phyloP scores from a whole-genome alignment of 2,797 vertebrate species.

The Sorex maritimensis region DNA sequence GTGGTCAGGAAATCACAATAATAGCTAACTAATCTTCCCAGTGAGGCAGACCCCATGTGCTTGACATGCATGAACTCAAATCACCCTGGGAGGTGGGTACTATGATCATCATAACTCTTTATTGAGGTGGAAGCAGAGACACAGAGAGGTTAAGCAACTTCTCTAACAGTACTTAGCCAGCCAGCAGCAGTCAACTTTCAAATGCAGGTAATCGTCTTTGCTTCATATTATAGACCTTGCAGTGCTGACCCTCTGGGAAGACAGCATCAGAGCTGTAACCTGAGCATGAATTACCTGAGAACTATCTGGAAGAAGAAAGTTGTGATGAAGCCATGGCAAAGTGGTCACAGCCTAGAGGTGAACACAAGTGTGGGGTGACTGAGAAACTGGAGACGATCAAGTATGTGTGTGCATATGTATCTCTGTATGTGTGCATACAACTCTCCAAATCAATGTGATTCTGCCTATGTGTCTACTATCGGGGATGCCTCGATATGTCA shows the following conservation, averaged over 20 bases:
- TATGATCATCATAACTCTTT: background rate
- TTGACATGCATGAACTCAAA: background rate
- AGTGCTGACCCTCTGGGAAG: background rate
- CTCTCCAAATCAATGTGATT: background rate
- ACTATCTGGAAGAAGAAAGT: background rate
- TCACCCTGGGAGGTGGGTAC: background rate
- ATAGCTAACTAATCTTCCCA: background rate
- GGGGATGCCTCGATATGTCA: background rate
- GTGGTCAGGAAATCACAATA: background rate
- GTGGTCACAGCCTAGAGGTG: background rate
- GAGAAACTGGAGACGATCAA: background rate
- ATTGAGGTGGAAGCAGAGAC: background rate
- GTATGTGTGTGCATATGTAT: background rate
- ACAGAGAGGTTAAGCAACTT: slow-evolving; percentile 34
- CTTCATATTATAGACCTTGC: background rate
- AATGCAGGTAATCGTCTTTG: background rate
- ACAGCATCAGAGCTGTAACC: background rate
- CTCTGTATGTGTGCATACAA: background rate
- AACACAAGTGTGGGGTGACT: background rate
- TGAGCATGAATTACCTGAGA: background rate
- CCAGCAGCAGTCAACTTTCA: slow-evolving; percentile 8
- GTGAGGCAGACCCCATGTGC: background rate
- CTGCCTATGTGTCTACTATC: background rate
- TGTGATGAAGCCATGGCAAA: background rate
- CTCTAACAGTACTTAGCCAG: background rate